These are phyloP conservation scores for Dipodomys spectabilis DNA, from an alignment of 2,113 vertebrate genomes.

Conservation along the genomic window DNA sequence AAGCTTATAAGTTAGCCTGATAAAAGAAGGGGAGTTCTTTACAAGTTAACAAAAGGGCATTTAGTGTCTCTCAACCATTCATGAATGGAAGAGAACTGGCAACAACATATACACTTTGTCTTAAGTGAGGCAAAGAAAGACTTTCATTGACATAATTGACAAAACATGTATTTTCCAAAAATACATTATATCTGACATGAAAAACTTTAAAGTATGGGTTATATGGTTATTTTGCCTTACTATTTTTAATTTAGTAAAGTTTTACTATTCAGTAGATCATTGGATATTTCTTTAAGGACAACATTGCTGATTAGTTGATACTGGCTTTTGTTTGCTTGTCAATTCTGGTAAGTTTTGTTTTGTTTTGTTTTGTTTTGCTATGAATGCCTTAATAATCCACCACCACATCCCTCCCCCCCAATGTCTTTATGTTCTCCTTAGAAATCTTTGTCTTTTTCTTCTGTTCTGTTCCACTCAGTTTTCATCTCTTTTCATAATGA, in stretches of 20 bases:
- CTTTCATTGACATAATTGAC: constrained; percentile 29
- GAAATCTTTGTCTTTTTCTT: constrained; percentile 3
- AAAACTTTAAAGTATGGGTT: constrained; percentile 31
- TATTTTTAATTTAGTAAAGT: constrained; percentile 55
- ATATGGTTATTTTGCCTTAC: constrained; percentile 35
- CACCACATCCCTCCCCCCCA: neutral
- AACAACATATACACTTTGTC: neutral
- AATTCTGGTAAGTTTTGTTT: neutral
- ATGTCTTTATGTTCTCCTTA: constrained; percentile 22
- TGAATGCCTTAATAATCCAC: neutral
- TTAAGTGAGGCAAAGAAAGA: constrained; percentile 50
- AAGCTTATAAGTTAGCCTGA: constrained; percentile 13
- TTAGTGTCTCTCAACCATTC: constrained; percentile 8
- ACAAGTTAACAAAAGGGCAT: constrained; percentile 39
- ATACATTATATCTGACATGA: neutral
- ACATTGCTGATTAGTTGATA: constrained; percentile 12
- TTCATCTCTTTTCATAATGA: neutral
- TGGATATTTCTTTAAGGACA: constrained; percentile 5
- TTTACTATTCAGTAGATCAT: constrained; percentile 33
- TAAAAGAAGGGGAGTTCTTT: constrained; percentile 22
- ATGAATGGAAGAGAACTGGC: constrained; percentile 43
- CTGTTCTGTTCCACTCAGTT: neutral
- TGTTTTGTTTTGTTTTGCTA: neutral
- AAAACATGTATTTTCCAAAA: constrained; percentile 41
- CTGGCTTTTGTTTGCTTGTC: neutral